Evolutionary conservation across 2,888 invertebrate genomes (phyloP).

Genomic region (Onthophagus sagittarius): DNA sequence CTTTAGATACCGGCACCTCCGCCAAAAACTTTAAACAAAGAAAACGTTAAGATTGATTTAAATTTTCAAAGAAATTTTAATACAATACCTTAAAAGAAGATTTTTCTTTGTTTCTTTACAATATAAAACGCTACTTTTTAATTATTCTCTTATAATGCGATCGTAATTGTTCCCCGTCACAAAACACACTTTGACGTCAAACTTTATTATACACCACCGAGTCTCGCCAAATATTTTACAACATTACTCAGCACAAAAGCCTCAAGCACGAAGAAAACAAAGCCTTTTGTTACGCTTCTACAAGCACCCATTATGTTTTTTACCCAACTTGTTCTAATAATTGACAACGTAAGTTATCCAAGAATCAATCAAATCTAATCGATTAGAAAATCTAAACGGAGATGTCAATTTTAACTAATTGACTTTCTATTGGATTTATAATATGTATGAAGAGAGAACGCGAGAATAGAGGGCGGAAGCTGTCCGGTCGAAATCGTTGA

Average conservation of each 20-base stretch:
- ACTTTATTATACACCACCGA: neutral
- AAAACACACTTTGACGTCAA: neutral
- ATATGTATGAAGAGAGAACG: neutral
- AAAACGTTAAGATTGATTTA: too few species aligned
- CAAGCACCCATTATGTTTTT: neutral
- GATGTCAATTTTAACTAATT: neutral
- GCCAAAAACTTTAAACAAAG: too few species aligned
- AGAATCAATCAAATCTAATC: neutral
- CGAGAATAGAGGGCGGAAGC: neutral
- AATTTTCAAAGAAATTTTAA: too few species aligned
- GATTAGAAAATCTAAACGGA: neutral
- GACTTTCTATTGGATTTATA: neutral
- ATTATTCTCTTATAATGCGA: neutral
- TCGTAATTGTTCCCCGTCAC: neutral
- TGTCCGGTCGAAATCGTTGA: neutral
- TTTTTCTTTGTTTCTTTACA: too few species aligned
- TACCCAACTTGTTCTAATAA: neutral
- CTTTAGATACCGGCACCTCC: too few species aligned
- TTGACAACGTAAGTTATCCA: neutral
- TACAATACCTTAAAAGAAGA: too few species aligned
- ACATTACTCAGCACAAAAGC: neutral
- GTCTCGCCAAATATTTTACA: neutral
- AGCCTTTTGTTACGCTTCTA: neutral
- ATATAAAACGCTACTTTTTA: neutral
- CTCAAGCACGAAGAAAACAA: neutral